These are phyloP conservation scores for Phallusia fumigata DNA, from an alignment of 23 tunicate species.

Conservation along the genomic window DNA sequence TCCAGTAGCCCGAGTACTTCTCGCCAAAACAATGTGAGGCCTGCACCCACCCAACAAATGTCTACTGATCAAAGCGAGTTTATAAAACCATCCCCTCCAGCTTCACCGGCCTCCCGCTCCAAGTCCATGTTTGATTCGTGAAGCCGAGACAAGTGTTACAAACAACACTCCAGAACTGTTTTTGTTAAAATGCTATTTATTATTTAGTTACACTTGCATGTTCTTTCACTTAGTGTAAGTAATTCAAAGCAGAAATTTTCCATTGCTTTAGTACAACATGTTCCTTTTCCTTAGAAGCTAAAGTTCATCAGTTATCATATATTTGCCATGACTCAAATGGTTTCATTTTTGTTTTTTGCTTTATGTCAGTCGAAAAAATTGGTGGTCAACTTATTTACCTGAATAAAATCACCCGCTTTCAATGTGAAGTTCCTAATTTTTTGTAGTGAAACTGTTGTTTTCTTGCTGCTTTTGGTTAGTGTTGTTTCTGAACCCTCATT, in stretches of 20 bases:
- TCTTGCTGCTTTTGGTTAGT: slow-evolving; percentile 4
- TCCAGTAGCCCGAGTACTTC: slow-evolving; percentile 32
- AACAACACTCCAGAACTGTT: not conserved
- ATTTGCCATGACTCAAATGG: too few species aligned
- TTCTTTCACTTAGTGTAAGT: not conserved
- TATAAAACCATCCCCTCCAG: slow-evolving; percentile 85
- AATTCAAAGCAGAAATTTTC: too few species aligned
- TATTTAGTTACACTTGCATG: not conserved
- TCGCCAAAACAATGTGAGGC: slow-evolving; percentile 20
- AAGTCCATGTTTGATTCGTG: slow-evolving; percentile 57
- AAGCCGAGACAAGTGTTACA: not conserved
- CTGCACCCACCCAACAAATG: not conserved
- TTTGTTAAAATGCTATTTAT: not conserved
- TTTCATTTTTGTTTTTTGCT: too few species aligned
- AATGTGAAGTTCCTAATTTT: not conserved
- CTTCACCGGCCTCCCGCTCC: slow-evolving; percentile 44
- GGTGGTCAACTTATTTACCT: too few species aligned
- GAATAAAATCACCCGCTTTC: not conserved
- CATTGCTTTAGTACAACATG: too few species aligned
- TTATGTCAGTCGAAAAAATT: too few species aligned
- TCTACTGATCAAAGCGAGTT: slow-evolving; percentile 33
- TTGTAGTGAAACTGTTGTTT: not conserved
- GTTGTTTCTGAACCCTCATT: slow-evolving; percentile 1
- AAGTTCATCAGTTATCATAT: too few species aligned
- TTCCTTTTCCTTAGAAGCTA: too few species aligned